phyloP scores from a whole-genome alignment of 2,888 invertebrate species.

The Cerastis leucographa region DNA sequence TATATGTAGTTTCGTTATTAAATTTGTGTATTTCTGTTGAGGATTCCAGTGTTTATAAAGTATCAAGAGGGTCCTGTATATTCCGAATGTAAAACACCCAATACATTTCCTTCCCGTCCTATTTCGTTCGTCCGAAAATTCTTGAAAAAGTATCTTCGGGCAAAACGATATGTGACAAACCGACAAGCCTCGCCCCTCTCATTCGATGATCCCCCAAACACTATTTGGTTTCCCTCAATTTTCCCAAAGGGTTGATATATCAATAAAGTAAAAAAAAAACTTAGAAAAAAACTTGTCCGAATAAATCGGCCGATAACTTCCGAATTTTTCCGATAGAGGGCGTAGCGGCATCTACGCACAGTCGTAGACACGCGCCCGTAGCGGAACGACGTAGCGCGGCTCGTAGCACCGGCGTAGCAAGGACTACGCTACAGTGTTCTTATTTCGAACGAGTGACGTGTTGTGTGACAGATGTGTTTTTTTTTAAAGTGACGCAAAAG shows the following conservation, averaged over 20 bases:
- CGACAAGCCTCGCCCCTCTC: slow-evolving; percentile 47
- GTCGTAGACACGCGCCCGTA: slow-evolving; percentile 71
- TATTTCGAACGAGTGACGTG: slow-evolving; percentile 60
- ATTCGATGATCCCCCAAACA: slow-evolving; percentile 54
- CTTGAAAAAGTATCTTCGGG: slow-evolving; percentile 5
- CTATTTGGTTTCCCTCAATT: slow-evolving; percentile 63
- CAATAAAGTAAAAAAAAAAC: slow-evolving; percentile 63
- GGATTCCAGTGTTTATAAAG: background rate
- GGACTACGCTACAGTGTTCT: slow-evolving; percentile 55
- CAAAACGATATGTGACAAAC: slow-evolving; percentile 22
- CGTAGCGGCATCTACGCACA: slow-evolving; percentile 71
- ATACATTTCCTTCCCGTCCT: slow-evolving; percentile 2
- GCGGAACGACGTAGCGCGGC: slow-evolving; percentile 67
- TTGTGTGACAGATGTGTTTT: slow-evolving; percentile 60
- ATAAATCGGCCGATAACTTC: slow-evolving; percentile 71
- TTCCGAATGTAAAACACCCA: slow-evolving; percentile 20
- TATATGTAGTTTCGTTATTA: background rate
- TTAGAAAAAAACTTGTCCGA: slow-evolving; percentile 62
- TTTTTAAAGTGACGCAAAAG: slow-evolving; percentile 60
- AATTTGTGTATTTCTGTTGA: background rate
- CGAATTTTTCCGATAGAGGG: slow-evolving; percentile 68
- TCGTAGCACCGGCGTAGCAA: slow-evolving; percentile 59
- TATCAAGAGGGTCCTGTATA: background rate
- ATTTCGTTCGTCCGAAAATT: slow-evolving; percentile 19
- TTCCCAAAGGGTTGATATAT: slow-evolving; percentile 60